Percentiles rank a stretch among this genome's conserved stretches.
Evolutionary conservation across 1,140 invertebrate genomes (phyloP).

Genomic region (Riptortus pedestris): DNA sequence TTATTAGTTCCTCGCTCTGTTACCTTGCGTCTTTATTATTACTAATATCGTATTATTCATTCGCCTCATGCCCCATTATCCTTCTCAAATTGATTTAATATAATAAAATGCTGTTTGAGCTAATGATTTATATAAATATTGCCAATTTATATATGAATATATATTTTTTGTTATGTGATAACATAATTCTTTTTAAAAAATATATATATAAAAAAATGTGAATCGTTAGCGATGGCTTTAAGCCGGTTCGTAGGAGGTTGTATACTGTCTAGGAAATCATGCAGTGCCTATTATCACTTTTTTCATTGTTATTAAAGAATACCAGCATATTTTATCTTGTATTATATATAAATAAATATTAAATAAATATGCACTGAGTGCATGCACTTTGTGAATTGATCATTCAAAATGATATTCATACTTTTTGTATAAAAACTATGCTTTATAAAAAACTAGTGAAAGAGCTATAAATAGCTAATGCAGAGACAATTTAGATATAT

Average conservation of each 20-base stretch:
- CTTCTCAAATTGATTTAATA: background rate
- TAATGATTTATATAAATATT: background rate
- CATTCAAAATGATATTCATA: conserved; percentile 16
- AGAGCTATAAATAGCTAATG: background rate
- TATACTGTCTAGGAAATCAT: conserved; percentile 19
- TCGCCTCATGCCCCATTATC: background rate
- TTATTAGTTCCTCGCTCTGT: conserved; percentile 26
- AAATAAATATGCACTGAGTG: conserved; percentile 22
- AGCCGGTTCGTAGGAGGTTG: conserved; percentile 20
- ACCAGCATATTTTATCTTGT: conserved; percentile 24
- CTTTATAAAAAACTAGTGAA: background rate
- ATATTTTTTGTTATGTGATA: conserved; percentile 24
- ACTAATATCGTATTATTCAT: background rate
- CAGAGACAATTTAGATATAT: conserved; percentile 7
- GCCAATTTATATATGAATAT: background rate
- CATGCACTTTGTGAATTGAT: conserved; percentile 29
- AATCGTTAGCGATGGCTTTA: conserved; percentile 15
- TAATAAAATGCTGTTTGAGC: background rate
- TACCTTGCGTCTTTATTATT: conserved; percentile 13
- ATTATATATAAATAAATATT: conserved; percentile 3
- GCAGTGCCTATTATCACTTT: conserved; percentile 23
- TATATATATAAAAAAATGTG: background rate
- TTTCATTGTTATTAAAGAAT: conserved; percentile 9
- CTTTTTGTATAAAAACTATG: background rate
- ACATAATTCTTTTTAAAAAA: background rate